Base-by-base conservation (phyloP, 2,888 invertebrate genomes). In the Argyresthia goedartella region DNA sequence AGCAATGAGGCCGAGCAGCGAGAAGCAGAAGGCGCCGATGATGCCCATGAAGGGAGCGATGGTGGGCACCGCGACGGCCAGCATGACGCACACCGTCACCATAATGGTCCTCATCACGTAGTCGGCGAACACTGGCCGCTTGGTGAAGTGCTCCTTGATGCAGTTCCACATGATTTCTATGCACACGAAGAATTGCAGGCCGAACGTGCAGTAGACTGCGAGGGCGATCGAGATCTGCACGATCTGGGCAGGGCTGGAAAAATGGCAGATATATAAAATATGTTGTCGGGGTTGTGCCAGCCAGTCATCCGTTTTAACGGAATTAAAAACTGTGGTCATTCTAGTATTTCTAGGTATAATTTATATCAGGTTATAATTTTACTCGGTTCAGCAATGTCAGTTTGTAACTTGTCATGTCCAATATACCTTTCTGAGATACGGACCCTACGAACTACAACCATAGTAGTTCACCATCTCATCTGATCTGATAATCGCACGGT, bases 161-260 rank as follows among this genome's bases (percentile, higher is more conserved):
- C 88, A 88, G 64, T 93, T 94, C 96, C 97, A 97, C 57, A 92
- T 92, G 60, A 99, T 96, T 67, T 95, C 95, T 53, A 98, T 89
- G 73, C 98, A 97, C 13, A 99, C 98, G 82, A 94, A 99, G 81
- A 98, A 97, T 81, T 99, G 98, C 13, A 99, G 90, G 7, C 96
- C 97, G 72, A 97, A 99, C 0, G 98, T 96, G 76, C 97, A 94
- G 79, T 94, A 97, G 0, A 99, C 96, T 8, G 97, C 96, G 47
- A 96, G 71, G 3, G 92, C 95, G 67, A 98, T 96, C 55, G 95
- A 86, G 54, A 97, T 82, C 76, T 95, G 93, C 10, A 97, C 97
- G 44, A 91, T 82, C 88, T 96, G 94, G 13, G 96, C 96, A 16
- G 93, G 88, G 64, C 95, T 95, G 81, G 50, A 88, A n/a, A 89